Evolutionary conservation across 2,113 vertebrate species (phyloP).

Genomic region (Chloropsis hardwickii): DNA sequence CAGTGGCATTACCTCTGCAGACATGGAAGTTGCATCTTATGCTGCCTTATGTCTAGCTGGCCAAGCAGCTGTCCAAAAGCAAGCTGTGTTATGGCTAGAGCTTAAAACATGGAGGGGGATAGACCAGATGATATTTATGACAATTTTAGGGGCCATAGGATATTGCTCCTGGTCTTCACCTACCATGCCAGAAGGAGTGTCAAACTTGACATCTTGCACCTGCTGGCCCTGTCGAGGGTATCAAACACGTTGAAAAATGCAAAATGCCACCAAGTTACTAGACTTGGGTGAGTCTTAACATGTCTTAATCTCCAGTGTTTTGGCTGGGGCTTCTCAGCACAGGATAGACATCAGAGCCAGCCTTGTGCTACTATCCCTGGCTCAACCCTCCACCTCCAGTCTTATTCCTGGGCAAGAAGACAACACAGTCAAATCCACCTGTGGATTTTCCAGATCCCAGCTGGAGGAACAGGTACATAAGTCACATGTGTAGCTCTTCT

Average conservation of each 20-base stretch:
- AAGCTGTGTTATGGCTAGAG: not conserved
- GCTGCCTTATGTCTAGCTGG: not conserved
- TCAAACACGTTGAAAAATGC: not conserved
- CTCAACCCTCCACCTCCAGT: not conserved
- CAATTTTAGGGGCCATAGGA: not conserved
- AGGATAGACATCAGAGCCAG: not conserved
- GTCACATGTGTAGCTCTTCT: not conserved
- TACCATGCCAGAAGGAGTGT: not conserved
- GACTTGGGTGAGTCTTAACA: not conserved
- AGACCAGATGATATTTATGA: not conserved
- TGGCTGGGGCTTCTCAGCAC: not conserved
- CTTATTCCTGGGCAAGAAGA: not conserved
- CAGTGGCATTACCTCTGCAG: not conserved
- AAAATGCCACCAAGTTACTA: not conserved
- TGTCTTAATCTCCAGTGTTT: not conserved
- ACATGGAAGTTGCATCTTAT: not conserved
- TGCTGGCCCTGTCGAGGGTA: not conserved
- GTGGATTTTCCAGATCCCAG: not conserved
- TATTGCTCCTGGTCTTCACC: not conserved
- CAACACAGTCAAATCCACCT: not conserved
- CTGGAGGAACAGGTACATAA: not conserved
- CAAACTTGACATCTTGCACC: rapidly evolving
- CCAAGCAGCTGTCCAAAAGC: not conserved
- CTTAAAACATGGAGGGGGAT: not conserved
- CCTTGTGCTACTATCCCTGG: not conserved